Evolutionary conservation across 2,797 vertebrate species (phyloP).

Genomic region (Cygnus olor): DNA sequence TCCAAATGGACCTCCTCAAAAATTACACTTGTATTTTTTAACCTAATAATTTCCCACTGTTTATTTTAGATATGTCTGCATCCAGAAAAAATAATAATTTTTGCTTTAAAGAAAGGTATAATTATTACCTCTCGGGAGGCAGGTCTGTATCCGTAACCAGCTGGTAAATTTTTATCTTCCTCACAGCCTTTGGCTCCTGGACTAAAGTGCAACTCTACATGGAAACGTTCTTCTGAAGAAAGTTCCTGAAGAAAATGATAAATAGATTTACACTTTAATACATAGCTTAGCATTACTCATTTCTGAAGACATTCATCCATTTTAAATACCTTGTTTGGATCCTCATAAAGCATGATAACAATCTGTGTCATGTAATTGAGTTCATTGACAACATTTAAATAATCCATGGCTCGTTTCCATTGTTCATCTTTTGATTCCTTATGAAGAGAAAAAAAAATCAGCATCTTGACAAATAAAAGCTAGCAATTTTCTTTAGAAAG

Average conservation of each 20-base stretch:
- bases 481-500: background rate
- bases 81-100: background rate
- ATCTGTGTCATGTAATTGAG: slow-evolving; percentile 95
- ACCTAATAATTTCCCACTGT: background rate
- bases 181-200: slow-evolving; percentile 92
- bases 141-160: slow-evolving; percentile 90
- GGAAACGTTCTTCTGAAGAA: slow-evolving; percentile 89
- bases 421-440: slow-evolving; percentile 90
- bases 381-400: slow-evolving; percentile 88
- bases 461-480: background rate
- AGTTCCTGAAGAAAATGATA: slow-evolving; percentile 77
- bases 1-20: background rate
- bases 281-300: background rate
- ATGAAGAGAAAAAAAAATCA: background rate
- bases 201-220: slow-evolving; percentile 91
- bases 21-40: background rate
- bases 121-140: slow-evolving; percentile 87
- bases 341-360: slow-evolving; percentile 92
- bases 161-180: slow-evolving; percentile 90
- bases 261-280: slow-evolving; percentile 8
- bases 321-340: slow-evolving; percentile 88
- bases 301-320: background rate
- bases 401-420: slow-evolving; percentile 92
- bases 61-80: background rate
- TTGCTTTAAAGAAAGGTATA: background rate